These are phyloP conservation scores for Emydura subglobosa DNA, from an alignment of 2,113 vertebrate genomes.

Conservation along the genomic window DNA sequence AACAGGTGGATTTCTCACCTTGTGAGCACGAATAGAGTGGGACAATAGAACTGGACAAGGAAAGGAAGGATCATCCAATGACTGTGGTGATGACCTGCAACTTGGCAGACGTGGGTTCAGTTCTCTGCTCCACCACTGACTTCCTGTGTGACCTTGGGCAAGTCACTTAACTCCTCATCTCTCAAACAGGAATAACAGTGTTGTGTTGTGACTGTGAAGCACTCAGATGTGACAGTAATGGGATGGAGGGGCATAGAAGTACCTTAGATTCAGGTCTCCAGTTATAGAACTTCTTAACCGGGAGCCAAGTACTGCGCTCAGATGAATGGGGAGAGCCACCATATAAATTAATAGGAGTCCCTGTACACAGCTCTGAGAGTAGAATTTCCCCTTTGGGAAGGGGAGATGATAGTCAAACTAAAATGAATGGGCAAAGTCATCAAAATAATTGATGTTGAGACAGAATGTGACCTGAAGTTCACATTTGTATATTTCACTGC, in stretches of 20 bases:
- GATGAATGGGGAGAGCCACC: neutral
- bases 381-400: neutral
- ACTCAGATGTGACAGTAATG: neutral
- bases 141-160: neutral
- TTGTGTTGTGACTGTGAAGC: neutral
- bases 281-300: neutral
- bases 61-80: neutral
- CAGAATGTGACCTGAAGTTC: neutral
- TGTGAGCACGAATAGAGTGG: neutral
- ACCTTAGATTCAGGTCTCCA: neutral
- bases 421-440: neutral
- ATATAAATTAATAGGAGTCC: neutral
- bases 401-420: neutral
- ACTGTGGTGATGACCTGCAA: neutral
- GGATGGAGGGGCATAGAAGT: neutral
- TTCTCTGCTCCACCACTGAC: neutral
- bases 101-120: neutral
- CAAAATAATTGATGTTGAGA: neutral
- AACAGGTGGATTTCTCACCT: neutral
- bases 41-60: neutral
- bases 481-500: neutral
- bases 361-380: neutral
- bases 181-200: neutral
- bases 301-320: neutral
- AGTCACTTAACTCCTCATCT: neutral